phyloP scores from a whole-genome alignment of 2,113 vertebrate species.

The Antechinus stuartii region DNA sequence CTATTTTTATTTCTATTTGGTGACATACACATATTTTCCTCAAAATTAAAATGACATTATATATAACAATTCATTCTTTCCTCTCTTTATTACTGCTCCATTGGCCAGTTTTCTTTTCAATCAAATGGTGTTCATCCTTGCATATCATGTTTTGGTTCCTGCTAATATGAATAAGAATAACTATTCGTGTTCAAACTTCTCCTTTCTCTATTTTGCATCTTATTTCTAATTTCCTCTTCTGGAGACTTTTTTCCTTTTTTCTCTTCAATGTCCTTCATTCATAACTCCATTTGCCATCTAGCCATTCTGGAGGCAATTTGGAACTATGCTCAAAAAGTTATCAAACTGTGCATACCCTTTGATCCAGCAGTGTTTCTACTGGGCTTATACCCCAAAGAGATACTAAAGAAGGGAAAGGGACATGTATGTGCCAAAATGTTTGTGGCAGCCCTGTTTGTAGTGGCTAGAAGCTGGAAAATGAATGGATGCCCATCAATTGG shows the following conservation, averaged over 20 bases:
- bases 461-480: no score
- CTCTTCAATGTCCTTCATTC: neutral
- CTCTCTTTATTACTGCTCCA: slow-evolving; percentile 21
- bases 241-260: neutral
- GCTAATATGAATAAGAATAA: neutral
- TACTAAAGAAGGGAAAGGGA: no score
- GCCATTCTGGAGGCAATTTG: no score
- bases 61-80: slow-evolving; percentile 37
- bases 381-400: no score
- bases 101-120: slow-evolving; percentile 51
- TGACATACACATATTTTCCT: neutral
- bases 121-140: slow-evolving; percentile 49
- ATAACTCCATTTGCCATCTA: neutral
- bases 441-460: no score
- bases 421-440: no score
- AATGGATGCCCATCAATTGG: no score
- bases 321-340: no score
- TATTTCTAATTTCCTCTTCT: slow-evolving; percentile 24
- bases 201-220: slow-evolving; percentile 14
- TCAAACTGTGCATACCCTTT: no score
- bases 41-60: neutral
- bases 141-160: slow-evolving; percentile 28
- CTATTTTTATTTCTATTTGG: slow-evolving; percentile 41
- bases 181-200: slow-evolving; percentile 32
- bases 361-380: no score